phyloP scores from a whole-genome alignment of 2,113 vertebrate species.

The Pipra filicauda region DNA sequence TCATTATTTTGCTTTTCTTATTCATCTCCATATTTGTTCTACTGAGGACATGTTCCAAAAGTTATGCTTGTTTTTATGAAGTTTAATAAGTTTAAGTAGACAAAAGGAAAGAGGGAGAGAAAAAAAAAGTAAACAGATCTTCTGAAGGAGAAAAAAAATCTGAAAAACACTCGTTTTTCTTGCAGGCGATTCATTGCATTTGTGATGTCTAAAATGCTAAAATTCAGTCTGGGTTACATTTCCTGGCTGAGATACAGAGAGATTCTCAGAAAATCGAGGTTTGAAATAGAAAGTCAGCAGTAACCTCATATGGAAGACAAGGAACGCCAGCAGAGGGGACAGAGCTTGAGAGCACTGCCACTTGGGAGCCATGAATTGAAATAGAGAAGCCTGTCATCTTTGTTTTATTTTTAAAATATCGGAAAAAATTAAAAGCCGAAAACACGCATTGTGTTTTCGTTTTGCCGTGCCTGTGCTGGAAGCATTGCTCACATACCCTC shows the following conservation, averaged over 20 bases:
- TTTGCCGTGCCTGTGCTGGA: background rate
- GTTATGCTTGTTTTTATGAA: background rate
- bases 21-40: background rate
- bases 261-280: background rate
- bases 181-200: background rate
- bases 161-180: background rate
- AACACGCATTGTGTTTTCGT: background rate
- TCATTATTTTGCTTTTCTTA: background rate
- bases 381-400: background rate
- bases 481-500: background rate
- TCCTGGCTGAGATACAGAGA: slow-evolving; percentile 5
- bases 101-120: background rate
- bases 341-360: background rate
- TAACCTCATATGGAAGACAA: background rate
- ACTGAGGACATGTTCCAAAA: background rate
- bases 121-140: background rate
- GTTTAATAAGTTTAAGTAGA: background rate
- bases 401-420: background rate
- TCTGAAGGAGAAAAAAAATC: background rate
- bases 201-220: background rate
- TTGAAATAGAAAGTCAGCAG: slow-evolving; percentile 36
- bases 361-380: background rate
- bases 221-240: background rate
- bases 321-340: background rate
- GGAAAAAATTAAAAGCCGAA: background rate